Conservation (phyloP, 2,113 vertebrate species). For the Marmota flaviventris region DNA sequence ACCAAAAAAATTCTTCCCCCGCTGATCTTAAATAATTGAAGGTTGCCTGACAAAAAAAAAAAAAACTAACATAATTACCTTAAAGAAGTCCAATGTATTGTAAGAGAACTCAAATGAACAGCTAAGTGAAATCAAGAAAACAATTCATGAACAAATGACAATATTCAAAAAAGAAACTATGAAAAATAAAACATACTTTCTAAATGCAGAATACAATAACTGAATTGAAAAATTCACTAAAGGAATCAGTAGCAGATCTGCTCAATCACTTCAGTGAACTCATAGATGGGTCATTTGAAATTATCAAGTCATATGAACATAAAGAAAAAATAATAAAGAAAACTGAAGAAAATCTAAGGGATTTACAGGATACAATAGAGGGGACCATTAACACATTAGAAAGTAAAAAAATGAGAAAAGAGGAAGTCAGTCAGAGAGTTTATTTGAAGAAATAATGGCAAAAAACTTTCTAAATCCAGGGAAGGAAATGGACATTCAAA, state of each 20-base stretch:
- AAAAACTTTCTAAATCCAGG: not conserved
- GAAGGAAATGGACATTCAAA: not conserved
- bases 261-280: not conserved
- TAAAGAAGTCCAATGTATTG: not conserved
- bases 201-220: not conserved
- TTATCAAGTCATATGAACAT: not conserved
- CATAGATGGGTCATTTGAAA: not conserved
- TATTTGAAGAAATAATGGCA: not conserved
- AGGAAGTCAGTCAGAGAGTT: not conserved
- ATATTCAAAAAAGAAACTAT: not conserved
- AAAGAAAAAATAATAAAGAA: not conserved
- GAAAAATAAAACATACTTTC: not conserved
- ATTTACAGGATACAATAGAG: not conserved
- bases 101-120: not conserved
- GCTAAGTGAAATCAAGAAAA: not conserved
- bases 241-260: not conserved
- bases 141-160: not conserved
- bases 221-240: not conserved
- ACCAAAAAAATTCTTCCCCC: not conserved
- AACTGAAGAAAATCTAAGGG: not conserved
- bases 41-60: not conserved
- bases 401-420: not conserved
- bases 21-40: not conserved
- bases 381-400: not conserved
- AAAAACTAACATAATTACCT: not conserved